phyloP scores from a whole-genome alignment of 2,888 invertebrate genomes.

The Luperina nickerlii region DNA sequence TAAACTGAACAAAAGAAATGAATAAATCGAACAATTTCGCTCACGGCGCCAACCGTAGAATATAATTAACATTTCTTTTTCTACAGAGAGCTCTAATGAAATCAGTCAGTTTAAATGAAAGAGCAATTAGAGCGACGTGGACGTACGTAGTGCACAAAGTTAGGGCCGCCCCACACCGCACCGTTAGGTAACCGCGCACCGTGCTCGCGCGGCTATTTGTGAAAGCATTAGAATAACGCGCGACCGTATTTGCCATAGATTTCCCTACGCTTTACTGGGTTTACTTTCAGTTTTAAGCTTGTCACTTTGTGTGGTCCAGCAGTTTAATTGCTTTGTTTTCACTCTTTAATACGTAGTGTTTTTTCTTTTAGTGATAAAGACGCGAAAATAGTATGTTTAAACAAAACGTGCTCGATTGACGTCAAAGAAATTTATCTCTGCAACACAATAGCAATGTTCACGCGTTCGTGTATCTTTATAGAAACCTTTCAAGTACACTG shows the following conservation, averaged over 20 bases:
- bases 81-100: slow-evolving; percentile 31
- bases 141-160: slow-evolving; percentile 54
- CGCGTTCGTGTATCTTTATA: neutral
- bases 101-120: slow-evolving; percentile 44
- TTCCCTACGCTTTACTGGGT: slow-evolving; percentile 80
- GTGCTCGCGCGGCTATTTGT: slow-evolving; percentile 77
- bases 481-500: neutral
- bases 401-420: slow-evolving; percentile 41
- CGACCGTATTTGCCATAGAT: slow-evolving; percentile 84
- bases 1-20: neutral
- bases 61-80: slow-evolving; percentile 12
- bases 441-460: neutral
- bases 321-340: slow-evolving; percentile 67
- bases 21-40: neutral
- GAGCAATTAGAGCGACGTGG: slow-evolving; percentile 32
- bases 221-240: slow-evolving; percentile 82
- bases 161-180: slow-evolving; percentile 47
- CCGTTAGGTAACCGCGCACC: slow-evolving; percentile 46
- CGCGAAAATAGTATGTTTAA: slow-evolving; percentile 20
- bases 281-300: slow-evolving; percentile 84
- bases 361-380: slow-evolving; percentile 46
- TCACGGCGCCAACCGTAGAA: neutral
- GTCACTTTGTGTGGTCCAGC: slow-evolving; percentile 84
- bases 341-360: slow-evolving; percentile 29
- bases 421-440: slow-evolving; percentile 37